Conservation (phyloP, 2,888 invertebrate species). For the Eustalomyia histrio region DNA sequence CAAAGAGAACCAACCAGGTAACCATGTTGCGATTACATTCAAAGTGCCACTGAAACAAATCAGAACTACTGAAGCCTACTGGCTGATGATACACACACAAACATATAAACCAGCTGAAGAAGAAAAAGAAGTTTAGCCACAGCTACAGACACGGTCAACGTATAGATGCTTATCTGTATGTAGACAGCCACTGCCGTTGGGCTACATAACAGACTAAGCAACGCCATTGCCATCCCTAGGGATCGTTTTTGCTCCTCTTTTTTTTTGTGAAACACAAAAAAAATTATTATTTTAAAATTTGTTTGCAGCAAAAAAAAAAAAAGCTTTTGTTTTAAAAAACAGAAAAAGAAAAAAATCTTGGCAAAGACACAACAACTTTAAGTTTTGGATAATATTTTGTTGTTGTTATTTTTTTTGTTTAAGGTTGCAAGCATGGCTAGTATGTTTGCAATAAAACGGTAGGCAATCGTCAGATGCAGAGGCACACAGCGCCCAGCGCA, state of each 20-base stretch:
- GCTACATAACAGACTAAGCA: constrained; percentile 67
- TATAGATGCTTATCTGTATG: constrained; percentile 56
- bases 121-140: constrained; percentile 19
- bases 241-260: constrained; percentile 53
- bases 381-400: constrained; percentile 21
- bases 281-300: constrained; percentile 23
- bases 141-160: constrained; percentile 38
- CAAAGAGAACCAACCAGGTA: constrained; percentile 60
- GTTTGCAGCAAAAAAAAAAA: constrained; percentile 19
- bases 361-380: constrained; percentile 43
- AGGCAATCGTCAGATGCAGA: constrained; percentile 68
- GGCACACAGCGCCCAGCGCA: constrained; percentile 44
- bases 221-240: constrained; percentile 64
- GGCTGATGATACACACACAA: constrained; percentile 44
- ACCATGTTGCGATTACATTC: constrained; percentile 60
- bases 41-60: constrained; percentile 69
- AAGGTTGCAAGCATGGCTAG: constrained; percentile 69
- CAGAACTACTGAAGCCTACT: constrained; percentile 65
- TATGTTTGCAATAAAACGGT: constrained; percentile 74
- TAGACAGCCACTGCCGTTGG: constrained; percentile 64
- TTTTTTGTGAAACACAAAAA: constrained; percentile 39
- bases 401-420: constrained; percentile 57
- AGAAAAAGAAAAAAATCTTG: constrained; percentile 19
- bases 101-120: constrained; percentile 15
- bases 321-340: constrained; percentile 51